These are phyloP conservation scores for Exaiptasia diaphana DNA, from an alignment of 64 coral and sea anemone genomes.

Conservation along the genomic window DNA sequence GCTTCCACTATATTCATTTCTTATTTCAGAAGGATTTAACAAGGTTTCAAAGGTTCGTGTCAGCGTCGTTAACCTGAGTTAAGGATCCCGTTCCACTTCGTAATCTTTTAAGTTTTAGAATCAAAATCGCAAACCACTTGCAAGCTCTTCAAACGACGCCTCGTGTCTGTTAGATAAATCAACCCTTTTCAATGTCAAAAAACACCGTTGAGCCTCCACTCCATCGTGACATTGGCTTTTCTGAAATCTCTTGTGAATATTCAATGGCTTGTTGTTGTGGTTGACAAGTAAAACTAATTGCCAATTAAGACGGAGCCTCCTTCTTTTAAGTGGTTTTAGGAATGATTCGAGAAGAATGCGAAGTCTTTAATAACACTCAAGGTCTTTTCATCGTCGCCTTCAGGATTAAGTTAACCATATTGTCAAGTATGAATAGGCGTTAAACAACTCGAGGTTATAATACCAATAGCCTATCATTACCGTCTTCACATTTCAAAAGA, in stretches of 20 bases:
- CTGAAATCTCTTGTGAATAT: no score
- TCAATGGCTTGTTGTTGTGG: neutral
- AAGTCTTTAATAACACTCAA: neutral
- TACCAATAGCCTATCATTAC: no score
- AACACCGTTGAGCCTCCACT: neutral
- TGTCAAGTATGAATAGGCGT: neutral
- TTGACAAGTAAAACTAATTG: conserved; percentile 6
- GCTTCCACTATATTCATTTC: no score
- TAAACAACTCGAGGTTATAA: no score
- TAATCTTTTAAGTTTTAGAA: no score
- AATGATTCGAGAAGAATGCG: neutral
- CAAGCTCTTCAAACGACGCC: no score
- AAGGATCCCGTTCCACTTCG: no score
- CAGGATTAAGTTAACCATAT: neutral
- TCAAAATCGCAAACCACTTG: no score
- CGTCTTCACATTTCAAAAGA: no score
- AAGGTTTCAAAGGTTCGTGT: no score
- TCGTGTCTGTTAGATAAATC: neutral
- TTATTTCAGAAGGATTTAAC: no score
- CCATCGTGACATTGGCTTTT: neutral
- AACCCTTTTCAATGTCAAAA: neutral
- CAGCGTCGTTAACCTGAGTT: no score
- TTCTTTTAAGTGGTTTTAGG: neutral
- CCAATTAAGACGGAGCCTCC: neutral
- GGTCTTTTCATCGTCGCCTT: neutral